Evolutionary conservation across 2,888 invertebrate genomes (phyloP).

Genomic region (Drosophila neotestacea): DNA sequence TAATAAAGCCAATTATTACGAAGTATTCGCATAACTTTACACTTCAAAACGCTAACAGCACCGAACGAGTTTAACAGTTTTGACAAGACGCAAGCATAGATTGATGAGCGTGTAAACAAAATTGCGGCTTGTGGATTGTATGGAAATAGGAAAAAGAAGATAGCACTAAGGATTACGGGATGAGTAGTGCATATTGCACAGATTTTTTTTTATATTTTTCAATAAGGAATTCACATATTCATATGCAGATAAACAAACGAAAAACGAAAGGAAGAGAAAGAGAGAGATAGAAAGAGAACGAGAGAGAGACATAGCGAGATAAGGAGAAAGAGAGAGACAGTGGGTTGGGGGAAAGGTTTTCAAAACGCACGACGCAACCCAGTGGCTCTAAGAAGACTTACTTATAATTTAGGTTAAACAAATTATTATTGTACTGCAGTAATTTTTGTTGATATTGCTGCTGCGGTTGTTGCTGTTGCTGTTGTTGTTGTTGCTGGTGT

Average conservation of each 20-base stretch:
- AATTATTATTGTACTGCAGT: constrained; percentile 71
- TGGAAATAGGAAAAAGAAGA: background rate
- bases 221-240: constrained; percentile 22
- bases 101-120: constrained; percentile 46
- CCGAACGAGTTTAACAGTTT: constrained; percentile 33
- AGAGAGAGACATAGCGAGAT: no score
- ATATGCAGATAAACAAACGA: background rate
- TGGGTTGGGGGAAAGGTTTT: no score
- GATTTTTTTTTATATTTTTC: constrained; percentile 49
- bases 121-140: constrained; percentile 29
- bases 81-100: constrained; percentile 39
- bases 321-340: no score
- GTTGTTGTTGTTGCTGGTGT: constrained; percentile 49
- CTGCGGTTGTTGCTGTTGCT: constrained; percentile 45
- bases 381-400: constrained; percentile 69
- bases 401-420: constrained; percentile 70
- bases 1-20: background rate
- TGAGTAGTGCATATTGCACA: constrained; percentile 24
- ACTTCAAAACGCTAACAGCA: background rate
- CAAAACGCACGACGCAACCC: constrained; percentile 15
- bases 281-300: background rate
- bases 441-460: constrained; percentile 56
- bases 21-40: background rate
- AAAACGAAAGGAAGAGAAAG: background rate
- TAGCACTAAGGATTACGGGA: background rate